Evolutionary conservation across 2,113 vertebrate species (phyloP), one percentile per base, ranked within the genome.

Genomic region (Mastomys natalensis): DNA sequence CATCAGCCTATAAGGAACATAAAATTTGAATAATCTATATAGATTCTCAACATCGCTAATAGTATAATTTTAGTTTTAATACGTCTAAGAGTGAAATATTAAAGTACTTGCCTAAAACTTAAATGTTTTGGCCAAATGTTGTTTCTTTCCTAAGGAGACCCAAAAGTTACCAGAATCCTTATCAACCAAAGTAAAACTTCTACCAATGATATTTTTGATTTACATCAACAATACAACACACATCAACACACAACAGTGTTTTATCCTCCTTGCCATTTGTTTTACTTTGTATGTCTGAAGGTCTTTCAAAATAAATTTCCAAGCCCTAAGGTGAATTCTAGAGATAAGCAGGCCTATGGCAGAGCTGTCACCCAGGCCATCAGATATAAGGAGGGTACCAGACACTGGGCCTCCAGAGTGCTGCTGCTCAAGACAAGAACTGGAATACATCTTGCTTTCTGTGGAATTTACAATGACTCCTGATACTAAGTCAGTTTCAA

Each of bases 151-250:
- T 48, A 26, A 87, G 55, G 88, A 93, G 94, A 89, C 6, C 66
- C 80, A 60, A 97, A 55, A 87, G 40, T 24, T 76, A 85, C n/a
- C 80, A 84, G 85, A 96, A 92, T 86, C 43, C 77, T 78, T 58
- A 88, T 40, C 48, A 84, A 70, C 24, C 84, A 84, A 94, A 95
- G 60, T 40, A 96, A 95, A 97, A 89, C 37, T 82, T 93, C 40
- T 76, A 80, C 55, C n/a, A 43, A 87, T 0, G 9, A 84, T 66
- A 72, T 48, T 96, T 64, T 89, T 76, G 40, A 90, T 94, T 82
- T 90, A 96, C 40, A 86, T 62, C 60, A 26, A 62, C 60, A 62
- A 62, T 62, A 66, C 62, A 66, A 11, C 62, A 66, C 62, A 85
- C 29, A 84, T 40, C 17, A 62, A 92, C 29, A 93, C 76, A 95